Evolutionary conservation across 2,888 invertebrate genomes (phyloP).

Genomic region (Pristionchus mayeri): DNA sequence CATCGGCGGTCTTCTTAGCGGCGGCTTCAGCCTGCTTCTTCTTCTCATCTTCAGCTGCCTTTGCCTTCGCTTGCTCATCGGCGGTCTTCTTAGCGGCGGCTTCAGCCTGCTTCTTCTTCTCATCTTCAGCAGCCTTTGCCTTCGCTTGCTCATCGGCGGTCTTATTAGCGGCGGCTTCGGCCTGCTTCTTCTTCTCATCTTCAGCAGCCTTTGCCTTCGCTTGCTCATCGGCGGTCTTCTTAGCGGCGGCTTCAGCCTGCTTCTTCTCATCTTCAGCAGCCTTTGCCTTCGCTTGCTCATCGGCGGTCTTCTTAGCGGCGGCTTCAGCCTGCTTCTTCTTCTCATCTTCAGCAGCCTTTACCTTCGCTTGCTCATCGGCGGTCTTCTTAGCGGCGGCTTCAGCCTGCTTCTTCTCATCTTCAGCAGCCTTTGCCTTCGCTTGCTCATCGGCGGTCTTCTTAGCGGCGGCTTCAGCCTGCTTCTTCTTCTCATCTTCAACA

Average conservation of each 20-base stretch:
- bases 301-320: background rate
- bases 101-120: conserved; percentile 25
- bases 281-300: too few relatives aligned
- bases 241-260: background rate
- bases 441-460: conserved; percentile 46
- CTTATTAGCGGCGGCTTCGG: background rate
- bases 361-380: background rate
- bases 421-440: conserved; percentile 43
- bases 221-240: background rate
- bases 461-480: too few relatives aligned
- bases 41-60: background rate
- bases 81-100: background rate
- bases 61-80: background rate
- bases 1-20: conserved; percentile 43
- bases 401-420: background rate
- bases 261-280: background rate
- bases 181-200: background rate
- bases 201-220: background rate
- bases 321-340: background rate
- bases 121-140: background rate
- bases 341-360: background rate
- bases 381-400: conserved; percentile 5
- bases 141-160: background rate
- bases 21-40: background rate
- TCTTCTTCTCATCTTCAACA: background rate